A percentile compares a stretch with the other conserved stretches of the same genome.
phyloP scores from a whole-genome alignment of 2,888 invertebrate species.

The Chouioia cunea region DNA sequence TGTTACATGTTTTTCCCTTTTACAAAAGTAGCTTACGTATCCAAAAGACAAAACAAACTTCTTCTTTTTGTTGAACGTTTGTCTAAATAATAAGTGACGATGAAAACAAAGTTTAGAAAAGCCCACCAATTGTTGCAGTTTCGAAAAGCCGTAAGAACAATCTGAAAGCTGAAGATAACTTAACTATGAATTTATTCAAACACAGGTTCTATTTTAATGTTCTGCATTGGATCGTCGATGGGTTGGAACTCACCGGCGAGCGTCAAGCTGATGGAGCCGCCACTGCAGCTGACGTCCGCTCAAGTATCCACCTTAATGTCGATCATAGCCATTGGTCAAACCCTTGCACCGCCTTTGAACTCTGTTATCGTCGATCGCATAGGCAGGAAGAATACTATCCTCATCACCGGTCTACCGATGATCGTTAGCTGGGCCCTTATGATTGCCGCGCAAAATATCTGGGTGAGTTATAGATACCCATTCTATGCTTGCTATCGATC shows the following conservation, averaged over 20 bases:
- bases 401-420: slow-evolving; percentile 52
- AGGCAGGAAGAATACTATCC: slow-evolving; percentile 54
- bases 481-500: too few relatives aligned
- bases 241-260: slow-evolving; percentile 58
- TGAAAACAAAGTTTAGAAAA: too few relatives aligned
- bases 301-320: slow-evolving; percentile 55
- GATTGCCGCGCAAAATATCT: slow-evolving; percentile 50
- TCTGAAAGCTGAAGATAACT: background rate
- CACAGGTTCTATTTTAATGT: slow-evolving; percentile 48
- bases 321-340: slow-evolving; percentile 51
- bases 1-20: too few relatives aligned
- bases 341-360: slow-evolving; percentile 51
- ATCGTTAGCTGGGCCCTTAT: slow-evolving; percentile 53
- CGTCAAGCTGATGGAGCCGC: slow-evolving; percentile 54
- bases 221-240: slow-evolving; percentile 51
- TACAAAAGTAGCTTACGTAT: too few relatives aligned
- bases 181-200: background rate
- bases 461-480: slow-evolving; percentile 50
- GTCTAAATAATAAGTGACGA: too few relatives aligned
- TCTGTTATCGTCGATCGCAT: slow-evolving; percentile 52
- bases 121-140: too few relatives aligned
- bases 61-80: too few relatives aligned
- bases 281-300: slow-evolving; percentile 50
- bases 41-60: too few relatives aligned
- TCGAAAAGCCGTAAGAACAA: too few relatives aligned